Percentiles rank a stretch among this genome's conserved stretches.
Evolutionary conservation across 2,888 invertebrate species (phyloP).

Genomic region (Epistrophella euchroma): DNA sequence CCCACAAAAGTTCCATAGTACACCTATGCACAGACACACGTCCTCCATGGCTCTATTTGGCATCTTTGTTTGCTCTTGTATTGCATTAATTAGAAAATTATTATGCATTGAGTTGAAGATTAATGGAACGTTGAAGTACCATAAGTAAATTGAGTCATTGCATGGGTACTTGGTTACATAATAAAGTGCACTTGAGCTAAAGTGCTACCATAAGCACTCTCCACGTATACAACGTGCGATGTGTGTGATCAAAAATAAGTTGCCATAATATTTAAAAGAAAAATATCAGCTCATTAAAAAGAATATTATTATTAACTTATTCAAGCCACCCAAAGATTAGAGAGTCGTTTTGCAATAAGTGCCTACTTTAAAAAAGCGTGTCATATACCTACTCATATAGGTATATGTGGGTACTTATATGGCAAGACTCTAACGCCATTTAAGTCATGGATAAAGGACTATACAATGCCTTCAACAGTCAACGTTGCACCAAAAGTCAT

Average conservation of each 20-base stretch:
- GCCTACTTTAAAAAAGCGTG: constrained; percentile 38
- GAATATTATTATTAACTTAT: constrained; percentile 29
- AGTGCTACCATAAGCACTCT: constrained; percentile 63
- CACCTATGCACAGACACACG: neutral
- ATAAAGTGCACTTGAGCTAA: constrained; percentile 62
- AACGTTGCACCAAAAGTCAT: constrained; percentile 55
- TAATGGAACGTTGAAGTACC: constrained; percentile 65
- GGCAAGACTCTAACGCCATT: neutral
- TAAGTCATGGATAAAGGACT: constrained; percentile 30
- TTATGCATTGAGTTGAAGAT: constrained; percentile 64
- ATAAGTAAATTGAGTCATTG: constrained; percentile 65
- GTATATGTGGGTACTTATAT: neutral
- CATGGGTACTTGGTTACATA: constrained; percentile 61
- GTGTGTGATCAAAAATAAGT: constrained; percentile 14
- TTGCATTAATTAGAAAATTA: constrained; percentile 74
- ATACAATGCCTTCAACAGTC: constrained; percentile 38
- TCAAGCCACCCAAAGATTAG: constrained; percentile 30
- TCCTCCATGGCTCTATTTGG: neutral
- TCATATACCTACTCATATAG: constrained; percentile 17
- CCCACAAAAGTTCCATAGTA: neutral
- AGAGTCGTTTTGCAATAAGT: constrained; percentile 49
- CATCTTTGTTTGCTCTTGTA: constrained; percentile 51
- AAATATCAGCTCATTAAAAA: constrained; percentile 30
- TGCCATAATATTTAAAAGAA: constrained; percentile 9
- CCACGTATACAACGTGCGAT: constrained; percentile 25